Conservation (phyloP, 2,888 invertebrate genomes). For the Cremastinae sp. region DNA sequence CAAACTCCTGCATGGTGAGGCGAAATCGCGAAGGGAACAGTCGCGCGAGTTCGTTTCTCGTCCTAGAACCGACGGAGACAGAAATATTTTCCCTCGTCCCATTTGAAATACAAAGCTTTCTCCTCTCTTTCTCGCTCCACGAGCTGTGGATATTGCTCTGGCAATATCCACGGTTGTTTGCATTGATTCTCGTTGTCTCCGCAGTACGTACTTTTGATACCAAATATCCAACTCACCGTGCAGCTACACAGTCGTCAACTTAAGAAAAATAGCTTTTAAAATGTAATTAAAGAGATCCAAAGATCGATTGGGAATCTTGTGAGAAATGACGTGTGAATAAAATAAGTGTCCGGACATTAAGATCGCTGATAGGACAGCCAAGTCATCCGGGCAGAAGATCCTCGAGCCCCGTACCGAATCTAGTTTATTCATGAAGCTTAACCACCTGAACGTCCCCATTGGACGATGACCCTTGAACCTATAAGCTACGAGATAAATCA, state of each 20-base stretch:
- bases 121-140: slow-evolving; percentile 17
- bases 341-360: too few relatives aligned
- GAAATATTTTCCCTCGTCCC: slow-evolving; percentile 13
- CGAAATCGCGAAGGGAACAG: slow-evolving; percentile 30
- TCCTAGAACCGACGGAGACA: slow-evolving; percentile 8
- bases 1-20: slow-evolving; percentile 62
- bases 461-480: slow-evolving; percentile 22
- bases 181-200: slow-evolving; percentile 76
- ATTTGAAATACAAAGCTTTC: slow-evolving; percentile 14
- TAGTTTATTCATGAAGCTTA: slow-evolving; percentile 13
- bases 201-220: slow-evolving; percentile 23
- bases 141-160: slow-evolving; percentile 71
- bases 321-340: too few relatives aligned
- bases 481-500: not conserved
- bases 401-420: not conserved
- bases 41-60: slow-evolving; percentile 26
- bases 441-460: slow-evolving; percentile 1
- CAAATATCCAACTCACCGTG: slow-evolving; percentile 7
- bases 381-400: not conserved
- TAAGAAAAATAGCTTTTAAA: too few relatives aligned
- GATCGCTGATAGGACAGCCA: not conserved
- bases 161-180: slow-evolving; percentile 77
- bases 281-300: too few relatives aligned
- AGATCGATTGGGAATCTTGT: too few relatives aligned
- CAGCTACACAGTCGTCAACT: not conserved